phyloP scores from a whole-genome alignment of 2,888 invertebrate species.

The Euspilapteryx auroguttella region DNA sequence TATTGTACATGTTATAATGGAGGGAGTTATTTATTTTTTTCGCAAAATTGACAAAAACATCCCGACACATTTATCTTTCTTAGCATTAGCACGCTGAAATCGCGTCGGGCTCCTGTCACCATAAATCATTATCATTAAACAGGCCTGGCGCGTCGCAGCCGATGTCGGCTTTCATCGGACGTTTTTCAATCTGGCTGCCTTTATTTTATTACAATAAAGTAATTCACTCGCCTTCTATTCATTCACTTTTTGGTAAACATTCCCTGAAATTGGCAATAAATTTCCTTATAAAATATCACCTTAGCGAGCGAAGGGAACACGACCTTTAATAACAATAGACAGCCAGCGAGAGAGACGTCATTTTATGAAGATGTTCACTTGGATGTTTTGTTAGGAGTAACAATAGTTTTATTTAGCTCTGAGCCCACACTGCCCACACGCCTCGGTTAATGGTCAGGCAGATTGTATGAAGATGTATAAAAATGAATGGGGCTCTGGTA shows the following conservation, averaged over 20 bases:
- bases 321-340: constrained; percentile 36
- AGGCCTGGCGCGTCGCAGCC: constrained; percentile 19
- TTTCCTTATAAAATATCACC: constrained; percentile 42
- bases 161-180: constrained; percentile 48
- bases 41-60: constrained; percentile 23
- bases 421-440: constrained; percentile 56
- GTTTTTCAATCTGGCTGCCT: constrained; percentile 53
- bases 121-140: constrained; percentile 58
- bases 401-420: constrained; percentile 58
- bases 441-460: constrained; percentile 52
- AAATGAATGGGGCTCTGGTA: constrained; percentile 43
- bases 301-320: constrained; percentile 19
- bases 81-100: constrained; percentile 43
- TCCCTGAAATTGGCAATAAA: constrained; percentile 56
- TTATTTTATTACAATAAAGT: constrained; percentile 58
- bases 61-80: constrained; percentile 45
- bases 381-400: constrained; percentile 45
- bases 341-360: constrained; percentile 25
- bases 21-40: constrained; percentile 24
- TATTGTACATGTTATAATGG: constrained; percentile 14
- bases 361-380: constrained; percentile 57
- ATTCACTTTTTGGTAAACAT: constrained; percentile 52
- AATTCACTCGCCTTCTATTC: constrained; percentile 52
- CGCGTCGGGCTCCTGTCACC: constrained; percentile 41
- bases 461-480: constrained; percentile 48